Conservation (phyloP, 2,113 vertebrate species). For the Rostratula benghalensis region DNA sequence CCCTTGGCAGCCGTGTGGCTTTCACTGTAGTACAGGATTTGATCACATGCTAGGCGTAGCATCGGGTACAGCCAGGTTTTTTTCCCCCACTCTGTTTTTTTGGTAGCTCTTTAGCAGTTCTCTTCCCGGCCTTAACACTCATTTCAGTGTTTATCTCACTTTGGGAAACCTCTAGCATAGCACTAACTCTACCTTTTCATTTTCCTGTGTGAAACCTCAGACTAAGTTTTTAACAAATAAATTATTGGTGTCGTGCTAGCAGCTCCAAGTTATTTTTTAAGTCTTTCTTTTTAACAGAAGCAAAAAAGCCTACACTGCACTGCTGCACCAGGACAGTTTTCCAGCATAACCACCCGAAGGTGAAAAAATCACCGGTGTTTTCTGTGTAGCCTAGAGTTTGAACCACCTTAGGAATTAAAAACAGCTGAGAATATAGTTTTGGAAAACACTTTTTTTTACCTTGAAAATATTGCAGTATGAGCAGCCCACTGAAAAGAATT, state of each 20-base stretch:
- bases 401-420: background rate
- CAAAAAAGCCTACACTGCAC: background rate
- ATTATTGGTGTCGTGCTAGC: background rate
- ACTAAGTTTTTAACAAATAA: background rate
- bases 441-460: background rate
- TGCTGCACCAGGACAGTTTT: background rate
- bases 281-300: background rate
- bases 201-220: background rate
- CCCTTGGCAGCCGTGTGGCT: background rate
- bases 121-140: background rate
- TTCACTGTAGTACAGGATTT: accelerated
- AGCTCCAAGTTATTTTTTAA: background rate
- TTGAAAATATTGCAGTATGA: background rate
- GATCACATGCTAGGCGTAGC: background rate
- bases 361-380: background rate
- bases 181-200: background rate
- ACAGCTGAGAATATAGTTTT: background rate
- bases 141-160: background rate
- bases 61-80: background rate
- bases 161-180: background rate
- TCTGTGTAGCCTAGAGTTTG: background rate
- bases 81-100: background rate
- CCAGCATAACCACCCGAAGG: background rate
- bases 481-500: background rate
- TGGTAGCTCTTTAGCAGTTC: background rate